Evolutionary conservation across 2,113 vertebrate genomes (phyloP), one percentile per base, ranked within the genome.

Genomic region (Tachysurus fulvidraco): DNA sequence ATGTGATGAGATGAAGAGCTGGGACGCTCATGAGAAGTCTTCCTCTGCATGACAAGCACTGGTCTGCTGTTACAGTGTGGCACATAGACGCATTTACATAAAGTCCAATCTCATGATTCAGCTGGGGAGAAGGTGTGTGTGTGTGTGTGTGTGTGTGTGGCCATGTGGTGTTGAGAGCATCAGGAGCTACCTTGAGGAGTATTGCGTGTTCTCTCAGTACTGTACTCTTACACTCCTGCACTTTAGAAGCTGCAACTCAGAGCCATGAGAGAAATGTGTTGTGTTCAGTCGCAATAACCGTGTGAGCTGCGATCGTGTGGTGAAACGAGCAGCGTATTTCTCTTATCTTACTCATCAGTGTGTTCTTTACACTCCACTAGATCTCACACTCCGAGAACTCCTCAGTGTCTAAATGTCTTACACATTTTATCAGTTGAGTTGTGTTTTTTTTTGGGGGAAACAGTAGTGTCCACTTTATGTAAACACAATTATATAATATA

Each of bases 141-240:
- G 46, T 67, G 25, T 65, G 62, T n/a, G 36, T 36, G 36, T 3
- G 23, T 23, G 23, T 25, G 25, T 12, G 10, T n/a, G 25, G n/a
- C 28, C 25, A 65, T 65, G 64, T 65, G 64, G 28, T 8, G 69
- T 41, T 50, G 46, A 9, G 46, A 9, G 46, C 8, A 50, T 50
- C 46, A 50, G 46, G 36, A 36, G 36, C 36, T 36, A 50, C 3
- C 46, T 50, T 50, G 46, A 14, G 6, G 14, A 17, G 36, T 69
- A 62, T 69, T 87, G 41, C 57, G 50, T 62, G 44, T 86, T 91
- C 88, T 83, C 86, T 91, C 79, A 92, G 84, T 86, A 60, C 64
- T 86, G 85, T 81, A 86, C 54, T 80, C 71, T 67, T 21, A 52
- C 85, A 86, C 90, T 93, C 85, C 87, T 89, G 94, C 94, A 94